Evolutionary conservation across 2,888 invertebrate species (phyloP).

Genomic region (Drosophila imparisetae): DNA sequence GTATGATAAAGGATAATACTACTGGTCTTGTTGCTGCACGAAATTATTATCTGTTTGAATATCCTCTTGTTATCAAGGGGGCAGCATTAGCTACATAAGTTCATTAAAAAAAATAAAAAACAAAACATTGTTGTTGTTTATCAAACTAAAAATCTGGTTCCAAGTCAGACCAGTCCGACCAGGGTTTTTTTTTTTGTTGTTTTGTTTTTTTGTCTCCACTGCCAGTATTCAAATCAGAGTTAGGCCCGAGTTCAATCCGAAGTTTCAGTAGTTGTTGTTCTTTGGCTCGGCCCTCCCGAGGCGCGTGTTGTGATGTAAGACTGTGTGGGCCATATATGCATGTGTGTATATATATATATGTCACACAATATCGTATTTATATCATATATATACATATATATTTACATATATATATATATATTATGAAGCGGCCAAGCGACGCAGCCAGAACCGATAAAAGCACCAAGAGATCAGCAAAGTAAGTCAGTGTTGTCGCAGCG

Average conservation of each 20-base stretch:
- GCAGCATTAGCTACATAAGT: background rate
- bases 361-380: slow-evolving; percentile 31
- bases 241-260: slow-evolving; percentile 34
- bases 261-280: slow-evolving; percentile 36
- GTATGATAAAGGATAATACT: background rate
- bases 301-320: slow-evolving; percentile 53
- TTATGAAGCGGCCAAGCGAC: slow-evolving; percentile 50
- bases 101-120: slow-evolving; percentile 6
- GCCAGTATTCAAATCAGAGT: slow-evolving; percentile 69
- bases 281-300: slow-evolving; percentile 50
- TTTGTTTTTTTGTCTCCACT: slow-evolving; percentile 14
- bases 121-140: slow-evolving; percentile 41
- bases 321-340: slow-evolving; percentile 18
- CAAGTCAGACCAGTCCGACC: slow-evolving; percentile 34
- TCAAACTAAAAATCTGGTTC: slow-evolving; percentile 64
- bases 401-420: slow-evolving; percentile 26
- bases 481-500: slow-evolving; percentile 79
- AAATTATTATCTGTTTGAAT: background rate
- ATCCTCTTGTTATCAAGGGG: slow-evolving; percentile 4
- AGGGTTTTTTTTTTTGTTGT: slow-evolving; percentile 12
- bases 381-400: slow-evolving; percentile 38
- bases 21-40: background rate
- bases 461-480: slow-evolving; percentile 72
- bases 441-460: slow-evolving; percentile 82
- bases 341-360: slow-evolving; percentile 7